phyloP scores from a whole-genome alignment of 2,113 vertebrate genomes.

The Chloroceryle aenea region DNA sequence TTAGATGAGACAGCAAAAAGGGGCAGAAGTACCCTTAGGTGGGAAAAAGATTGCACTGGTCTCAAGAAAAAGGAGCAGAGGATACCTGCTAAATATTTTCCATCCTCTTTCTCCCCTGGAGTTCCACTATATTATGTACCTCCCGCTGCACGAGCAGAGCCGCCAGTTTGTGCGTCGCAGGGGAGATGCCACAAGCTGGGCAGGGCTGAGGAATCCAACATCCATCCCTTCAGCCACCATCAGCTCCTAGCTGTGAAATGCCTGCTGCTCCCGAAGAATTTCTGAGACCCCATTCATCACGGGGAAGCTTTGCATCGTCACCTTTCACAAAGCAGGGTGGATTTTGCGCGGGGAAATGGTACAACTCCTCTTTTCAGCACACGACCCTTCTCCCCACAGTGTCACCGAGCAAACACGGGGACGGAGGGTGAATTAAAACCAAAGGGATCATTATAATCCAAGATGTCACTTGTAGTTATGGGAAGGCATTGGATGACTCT shows the following conservation, averaged over 20 bases:
- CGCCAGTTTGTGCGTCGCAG: accelerated
- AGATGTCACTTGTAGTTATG: neutral
- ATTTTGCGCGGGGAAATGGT: neutral
- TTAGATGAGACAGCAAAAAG: neutral
- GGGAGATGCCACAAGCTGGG: neutral
- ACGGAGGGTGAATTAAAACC: neutral
- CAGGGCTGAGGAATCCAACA: neutral
- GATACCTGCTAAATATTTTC: neutral
- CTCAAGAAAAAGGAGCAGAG: neutral
- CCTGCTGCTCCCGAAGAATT: neutral
- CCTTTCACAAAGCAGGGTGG: neutral
- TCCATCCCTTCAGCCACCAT: neutral
- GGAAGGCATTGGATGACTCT: neutral
- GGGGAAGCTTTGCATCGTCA: accelerated
- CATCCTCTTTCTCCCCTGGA: neutral
- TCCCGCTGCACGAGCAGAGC: neutral
- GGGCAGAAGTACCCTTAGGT: neutral
- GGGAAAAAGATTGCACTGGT: neutral
- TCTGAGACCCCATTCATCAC: neutral
- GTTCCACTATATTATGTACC: neutral
- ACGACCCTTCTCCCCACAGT: accelerated
- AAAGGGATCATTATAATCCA: neutral
- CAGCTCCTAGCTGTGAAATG: neutral
- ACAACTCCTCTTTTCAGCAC: neutral
- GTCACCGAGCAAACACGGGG: neutral